Evolutionary conservation across 2,113 vertebrate genomes (phyloP).

Genomic region (Camelus bactrianus): DNA sequence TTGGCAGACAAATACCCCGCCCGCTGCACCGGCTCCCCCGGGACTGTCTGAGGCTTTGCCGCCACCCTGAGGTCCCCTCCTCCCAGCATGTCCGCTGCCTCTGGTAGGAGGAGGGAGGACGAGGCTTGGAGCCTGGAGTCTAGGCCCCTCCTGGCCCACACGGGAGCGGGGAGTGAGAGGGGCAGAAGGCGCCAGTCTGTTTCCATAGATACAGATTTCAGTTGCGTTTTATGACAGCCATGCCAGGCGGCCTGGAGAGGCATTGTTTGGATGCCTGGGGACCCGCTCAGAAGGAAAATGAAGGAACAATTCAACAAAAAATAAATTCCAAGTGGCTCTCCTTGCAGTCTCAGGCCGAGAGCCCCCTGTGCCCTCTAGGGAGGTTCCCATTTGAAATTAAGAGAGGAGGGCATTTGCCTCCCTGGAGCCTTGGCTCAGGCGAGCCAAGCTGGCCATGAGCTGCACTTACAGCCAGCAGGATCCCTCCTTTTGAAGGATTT

Average conservation of each 20-base stretch:
- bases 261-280: conserved; percentile 76
- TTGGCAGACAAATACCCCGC: not conserved
- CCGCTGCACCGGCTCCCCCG: not conserved
- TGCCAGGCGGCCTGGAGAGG: conserved; percentile 69
- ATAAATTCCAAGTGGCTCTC: not conserved
- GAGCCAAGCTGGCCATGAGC: not conserved
- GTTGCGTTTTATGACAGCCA: conserved; percentile 73
- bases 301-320: not conserved
- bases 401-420: not conserved
- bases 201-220: conserved; percentile 82
- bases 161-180: not conserved
- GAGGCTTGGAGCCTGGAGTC: not conserved
- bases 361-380: not conserved
- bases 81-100: not conserved
- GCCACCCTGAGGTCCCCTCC: not conserved
- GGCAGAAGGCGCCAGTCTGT: conserved; percentile 68
- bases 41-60: not conserved
- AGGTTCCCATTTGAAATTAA: not conserved
- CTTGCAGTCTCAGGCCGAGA: not conserved
- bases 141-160: not conserved
- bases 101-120: not conserved
- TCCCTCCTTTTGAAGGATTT: not conserved
- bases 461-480: not conserved
- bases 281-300: conserved; percentile 62
- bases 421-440: not conserved